Evolutionary conservation across 2,888 invertebrate genomes (phyloP).

Genomic region (Rhopalosiphum nymphaeae): DNA sequence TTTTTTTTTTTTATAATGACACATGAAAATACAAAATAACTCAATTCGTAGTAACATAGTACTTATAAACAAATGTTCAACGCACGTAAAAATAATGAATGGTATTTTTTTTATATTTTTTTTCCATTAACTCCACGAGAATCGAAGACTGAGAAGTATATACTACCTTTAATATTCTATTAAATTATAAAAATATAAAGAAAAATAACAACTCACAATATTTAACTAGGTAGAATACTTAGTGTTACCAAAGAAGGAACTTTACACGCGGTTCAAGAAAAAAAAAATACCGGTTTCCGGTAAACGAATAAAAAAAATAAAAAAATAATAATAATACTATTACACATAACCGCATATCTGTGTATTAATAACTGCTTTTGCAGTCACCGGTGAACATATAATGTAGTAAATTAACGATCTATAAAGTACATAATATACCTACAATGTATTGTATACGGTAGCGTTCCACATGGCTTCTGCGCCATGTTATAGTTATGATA

Average conservation of each 20-base stretch:
- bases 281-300: conserved; percentile 38
- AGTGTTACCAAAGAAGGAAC: conserved; percentile 42
- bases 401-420: conserved; percentile 48
- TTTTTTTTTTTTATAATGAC: background rate
- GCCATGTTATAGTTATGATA: background rate
- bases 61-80: background rate
- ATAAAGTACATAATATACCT: background rate
- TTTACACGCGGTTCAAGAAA: conserved; percentile 38
- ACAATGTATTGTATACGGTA: conserved; percentile 11
- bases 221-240: conserved; percentile 35
- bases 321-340: background rate
- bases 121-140: background rate
- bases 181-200: conserved; percentile 6
- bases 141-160: background rate
- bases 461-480: conserved; percentile 32
- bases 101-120: background rate
- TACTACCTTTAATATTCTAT: background rate
- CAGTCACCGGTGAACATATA: conserved; percentile 25
- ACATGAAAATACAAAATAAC: background rate
- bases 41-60: background rate
- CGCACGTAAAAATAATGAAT: background rate
- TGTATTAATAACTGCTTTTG: conserved; percentile 11
- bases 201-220: conserved; percentile 25
- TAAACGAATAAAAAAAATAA: conserved; percentile 25
- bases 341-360: background rate